phyloP scores from a whole-genome alignment of 2,113 vertebrate genomes.

The Catharus fuscescens region DNA sequence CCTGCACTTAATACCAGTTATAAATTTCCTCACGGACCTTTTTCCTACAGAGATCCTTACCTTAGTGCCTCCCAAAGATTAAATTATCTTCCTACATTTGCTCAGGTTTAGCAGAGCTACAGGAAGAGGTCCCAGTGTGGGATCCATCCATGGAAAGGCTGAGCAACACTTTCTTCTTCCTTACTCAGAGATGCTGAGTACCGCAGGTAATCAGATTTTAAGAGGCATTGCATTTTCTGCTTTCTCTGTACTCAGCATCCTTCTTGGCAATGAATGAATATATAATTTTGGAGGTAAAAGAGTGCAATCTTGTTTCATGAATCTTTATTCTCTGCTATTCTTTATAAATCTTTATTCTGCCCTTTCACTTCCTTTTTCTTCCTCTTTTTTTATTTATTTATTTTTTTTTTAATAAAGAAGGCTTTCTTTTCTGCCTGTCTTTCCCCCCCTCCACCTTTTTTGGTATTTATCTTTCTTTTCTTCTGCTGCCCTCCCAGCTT shows the following conservation, averaged over 20 bases:
- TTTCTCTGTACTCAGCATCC: neutral
- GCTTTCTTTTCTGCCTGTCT: neutral
- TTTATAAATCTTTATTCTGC: neutral
- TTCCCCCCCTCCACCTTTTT: neutral
- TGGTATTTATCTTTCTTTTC: constrained; percentile 61
- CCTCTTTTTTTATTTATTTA: neutral
- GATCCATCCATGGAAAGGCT: neutral
- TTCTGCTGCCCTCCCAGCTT: constrained; percentile 68
- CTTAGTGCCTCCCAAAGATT: neutral
- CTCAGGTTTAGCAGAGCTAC: neutral
- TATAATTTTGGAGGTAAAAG: neutral
- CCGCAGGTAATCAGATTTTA: neutral
- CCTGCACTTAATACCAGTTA: neutral
- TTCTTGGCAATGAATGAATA: neutral
- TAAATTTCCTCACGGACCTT: neutral
- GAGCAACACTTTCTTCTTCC: neutral
- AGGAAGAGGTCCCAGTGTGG: neutral
- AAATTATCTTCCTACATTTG: neutral
- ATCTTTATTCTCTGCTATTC: neutral
- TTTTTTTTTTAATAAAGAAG: neutral
- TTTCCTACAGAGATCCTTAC: neutral
- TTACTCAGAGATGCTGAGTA: constrained; percentile 7
- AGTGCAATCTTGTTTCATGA: neutral
- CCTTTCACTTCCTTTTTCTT: neutral
- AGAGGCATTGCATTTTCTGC: neutral